Conservation (phyloP, 2,113 vertebrate species). For the Nettapus auritus region DNA sequence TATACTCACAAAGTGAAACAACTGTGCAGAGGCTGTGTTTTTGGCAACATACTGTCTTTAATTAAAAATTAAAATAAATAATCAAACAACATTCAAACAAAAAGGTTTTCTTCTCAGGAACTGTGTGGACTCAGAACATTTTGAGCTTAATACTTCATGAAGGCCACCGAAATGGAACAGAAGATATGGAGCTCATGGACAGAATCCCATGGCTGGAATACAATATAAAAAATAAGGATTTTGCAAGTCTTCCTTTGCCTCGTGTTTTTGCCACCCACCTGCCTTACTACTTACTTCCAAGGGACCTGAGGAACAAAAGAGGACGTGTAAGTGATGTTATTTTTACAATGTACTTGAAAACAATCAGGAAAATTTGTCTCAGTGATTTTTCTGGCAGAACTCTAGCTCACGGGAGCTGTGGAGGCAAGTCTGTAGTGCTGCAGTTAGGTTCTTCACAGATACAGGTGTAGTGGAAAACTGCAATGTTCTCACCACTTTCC, state of each 20-base stretch:
- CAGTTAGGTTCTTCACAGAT: background rate
- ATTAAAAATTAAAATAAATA: background rate
- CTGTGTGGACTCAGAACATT: slow-evolving; percentile 72
- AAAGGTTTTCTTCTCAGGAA: slow-evolving; percentile 46
- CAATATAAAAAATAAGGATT: rapidly evolving
- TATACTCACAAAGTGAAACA: background rate
- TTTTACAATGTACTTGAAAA: background rate
- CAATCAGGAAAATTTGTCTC: background rate
- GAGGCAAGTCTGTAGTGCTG: background rate
- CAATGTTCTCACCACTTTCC: background rate
- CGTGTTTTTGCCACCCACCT: slow-evolving; percentile 60
- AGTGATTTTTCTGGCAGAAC: background rate
- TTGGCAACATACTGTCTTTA: background rate
- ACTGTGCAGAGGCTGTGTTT: background rate
- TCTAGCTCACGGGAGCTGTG: background rate
- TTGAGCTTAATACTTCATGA: slow-evolving; percentile 66
- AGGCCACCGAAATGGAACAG: slow-evolving; percentile 43
- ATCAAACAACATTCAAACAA: background rate
- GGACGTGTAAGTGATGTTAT: slow-evolving; percentile 35
- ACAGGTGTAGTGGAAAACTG: background rate
- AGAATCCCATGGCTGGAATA: slow-evolving; percentile 56
- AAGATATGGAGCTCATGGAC: rapidly evolving
- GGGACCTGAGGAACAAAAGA: slow-evolving; percentile 51
- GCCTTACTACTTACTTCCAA: slow-evolving; percentile 66
- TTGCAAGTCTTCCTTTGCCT: background rate